phyloP scores from a whole-genome alignment of 2,797 vertebrate species.

The Pelodytes ibericus region DNA sequence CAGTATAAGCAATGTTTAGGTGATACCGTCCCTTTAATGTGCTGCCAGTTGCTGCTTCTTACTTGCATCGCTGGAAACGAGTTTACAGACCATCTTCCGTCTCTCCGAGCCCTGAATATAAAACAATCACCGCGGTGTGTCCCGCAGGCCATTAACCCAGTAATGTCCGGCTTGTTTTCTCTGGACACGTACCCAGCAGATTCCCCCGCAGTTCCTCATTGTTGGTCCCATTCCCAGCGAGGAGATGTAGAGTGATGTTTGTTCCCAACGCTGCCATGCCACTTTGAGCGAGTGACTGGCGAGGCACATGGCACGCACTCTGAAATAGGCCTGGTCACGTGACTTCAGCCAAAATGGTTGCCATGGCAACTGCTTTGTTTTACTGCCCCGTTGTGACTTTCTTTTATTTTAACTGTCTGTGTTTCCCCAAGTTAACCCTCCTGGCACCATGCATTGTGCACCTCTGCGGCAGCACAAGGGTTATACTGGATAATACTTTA shows the following conservation, averaged over 20 bases:
- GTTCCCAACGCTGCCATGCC: slow-evolving; percentile 66
- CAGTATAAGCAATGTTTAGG: too few species aligned
- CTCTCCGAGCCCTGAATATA: too few species aligned
- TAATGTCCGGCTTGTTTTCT: too few species aligned
- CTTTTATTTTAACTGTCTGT: not conserved
- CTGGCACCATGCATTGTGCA: not conserved
- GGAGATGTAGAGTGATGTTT: slow-evolving; percentile 39
- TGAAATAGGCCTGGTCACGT: slow-evolving; percentile 64
- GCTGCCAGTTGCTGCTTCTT: too few species aligned
- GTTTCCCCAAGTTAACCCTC: not conserved
- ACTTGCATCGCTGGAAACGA: too few species aligned
- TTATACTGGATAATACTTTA: not conserved
- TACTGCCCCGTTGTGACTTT: not conserved
- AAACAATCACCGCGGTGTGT: too few species aligned
- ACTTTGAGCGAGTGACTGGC: slow-evolving; percentile 56
- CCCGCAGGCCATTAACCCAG: too few species aligned
- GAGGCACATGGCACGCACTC: slow-evolving; percentile 10
- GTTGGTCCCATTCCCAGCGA: slow-evolving; percentile 60
- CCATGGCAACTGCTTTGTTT: slow-evolving; percentile 64
- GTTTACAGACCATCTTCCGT: too few species aligned
- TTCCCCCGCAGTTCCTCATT: slow-evolving; percentile 22
- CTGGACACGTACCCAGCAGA: not conserved
- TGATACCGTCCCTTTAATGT: too few species aligned
- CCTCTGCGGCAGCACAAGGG: not conserved
- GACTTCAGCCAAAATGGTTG: slow-evolving; percentile 65